Base-by-base conservation (phyloP, 2,113 vertebrate genomes). In the Chionis minor region DNA sequence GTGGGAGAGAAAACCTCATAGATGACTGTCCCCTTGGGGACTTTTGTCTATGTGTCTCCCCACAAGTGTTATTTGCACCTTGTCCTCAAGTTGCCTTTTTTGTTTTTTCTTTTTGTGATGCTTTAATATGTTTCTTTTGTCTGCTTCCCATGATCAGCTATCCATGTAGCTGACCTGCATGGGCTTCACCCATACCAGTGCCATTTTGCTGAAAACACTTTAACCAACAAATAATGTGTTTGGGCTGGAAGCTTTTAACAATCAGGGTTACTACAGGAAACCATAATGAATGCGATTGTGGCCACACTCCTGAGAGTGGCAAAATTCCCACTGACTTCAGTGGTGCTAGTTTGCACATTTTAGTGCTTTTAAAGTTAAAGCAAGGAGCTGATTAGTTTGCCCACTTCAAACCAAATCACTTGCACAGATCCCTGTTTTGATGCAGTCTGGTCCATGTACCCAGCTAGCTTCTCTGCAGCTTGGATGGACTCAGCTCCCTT, bases 11-110 rank as follows among this genome's bases (percentile, higher is more conserved):
- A 90, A 85, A 62, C 5, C 8, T 18, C 16, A 14, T 6, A 69
- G 9, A 30, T 26, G 1, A 51, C 18, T 33, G 14, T 24, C 2
- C 1, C 8, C 7, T 56, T 49, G 27, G n/a, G 13, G 2, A 19
- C 14, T 73, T 86, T 28, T 51, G 4, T 45, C 38, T 62, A 2
- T 38, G 9, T 20, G 7, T 59, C 47, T 78, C 61, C 45, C 8
- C 58, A 62, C 2, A 90, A 44, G 8, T 28, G 8, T 52, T 40
- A 77, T 62, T 69, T 86, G 28, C 23, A 70, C 13, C 20, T 88
- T 38, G 55, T 49, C 27, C 12, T 66, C 14, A 81, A n/a, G 24
- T 32, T 85, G 20, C 7, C 38, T 38, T 8, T 22, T 52, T 61
- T 38, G n/a, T 30, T 33, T 17, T 23, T 9, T 2, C 2, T 58